Base-by-base conservation (phyloP, 1,140 invertebrate species). In the Coelopa frigida region DNA sequence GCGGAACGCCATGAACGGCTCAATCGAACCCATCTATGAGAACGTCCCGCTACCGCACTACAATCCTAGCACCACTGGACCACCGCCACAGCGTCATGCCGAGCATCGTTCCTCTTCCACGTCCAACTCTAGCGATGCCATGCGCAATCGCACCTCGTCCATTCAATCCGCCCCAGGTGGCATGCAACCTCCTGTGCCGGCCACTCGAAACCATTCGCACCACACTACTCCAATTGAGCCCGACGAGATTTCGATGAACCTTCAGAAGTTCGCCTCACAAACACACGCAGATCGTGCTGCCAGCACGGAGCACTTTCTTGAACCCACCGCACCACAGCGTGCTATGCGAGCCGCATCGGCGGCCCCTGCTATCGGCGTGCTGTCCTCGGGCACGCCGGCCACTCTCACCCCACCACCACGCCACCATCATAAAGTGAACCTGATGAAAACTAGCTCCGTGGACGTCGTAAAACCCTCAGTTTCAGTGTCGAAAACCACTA, bases 11-110 rank as follows among this genome's bases (percentile, higher is more conserved):
- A 56, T 61, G 21, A 68, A 61, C 14, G 64, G 61, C 6, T 68
- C 64, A 5, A 63, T 66, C 17, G 84, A 87, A 59, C 84, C 84
- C 2, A 87, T 87, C 46, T 87, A 87, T 60, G 84, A 87, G 59
- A 87, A 87, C 49, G 80, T 87, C 7, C 83, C 82, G 8, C 53
- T 83, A 18, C 74, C 78, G 0, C 80, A 78, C 70, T 76, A 78
- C 44, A 37, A 23, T 14, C 52, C 50, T 1, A 41, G 40, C 26
- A 45, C 49, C 33, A 40, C 14, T 49, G 53, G 26, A 20, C 36
- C 46, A 12, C 21, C 39, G 5, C 35, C 39, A 12, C 51, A 52
- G 33, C 32, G 50, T 5, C 48, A 50, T 41, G 41, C 42, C 22
- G 47, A 46, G 33, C 40, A 50, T 29, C 46, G 45, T 11, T 44